Conservation (phyloP, 2,888 invertebrate species). For the Vandiemenella viatica region DNA sequence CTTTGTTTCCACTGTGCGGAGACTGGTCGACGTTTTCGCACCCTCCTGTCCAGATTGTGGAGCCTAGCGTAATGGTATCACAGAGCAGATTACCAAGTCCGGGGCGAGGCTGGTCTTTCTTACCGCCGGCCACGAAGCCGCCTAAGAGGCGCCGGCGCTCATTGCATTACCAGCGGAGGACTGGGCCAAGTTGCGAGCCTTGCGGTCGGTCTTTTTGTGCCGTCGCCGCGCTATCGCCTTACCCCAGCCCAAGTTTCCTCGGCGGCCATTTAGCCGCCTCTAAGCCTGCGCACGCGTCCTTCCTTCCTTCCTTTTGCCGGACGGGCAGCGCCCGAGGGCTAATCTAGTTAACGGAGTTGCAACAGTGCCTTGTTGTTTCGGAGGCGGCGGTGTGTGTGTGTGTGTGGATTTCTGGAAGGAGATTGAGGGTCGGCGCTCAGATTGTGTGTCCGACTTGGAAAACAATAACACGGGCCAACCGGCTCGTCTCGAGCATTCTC, state of each 20-base stretch:
- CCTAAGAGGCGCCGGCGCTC: background rate
- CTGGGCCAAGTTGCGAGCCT: background rate
- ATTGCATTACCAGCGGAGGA: background rate
- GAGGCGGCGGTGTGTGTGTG: background rate
- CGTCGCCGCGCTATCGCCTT: background rate
- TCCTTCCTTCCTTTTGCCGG: background rate
- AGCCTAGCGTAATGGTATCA: no score
- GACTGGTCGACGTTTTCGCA: no score
- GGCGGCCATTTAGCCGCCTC: background rate
- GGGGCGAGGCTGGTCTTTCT: no score
- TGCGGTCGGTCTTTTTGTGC: background rate
- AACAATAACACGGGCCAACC: background rate
- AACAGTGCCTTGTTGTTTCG: background rate
- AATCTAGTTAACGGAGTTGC: background rate
- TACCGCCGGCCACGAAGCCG: no score
- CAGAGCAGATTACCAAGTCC: no score
- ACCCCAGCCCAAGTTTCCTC: background rate
- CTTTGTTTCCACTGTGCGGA: no score
- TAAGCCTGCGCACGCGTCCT: background rate
- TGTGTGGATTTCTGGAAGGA: background rate
- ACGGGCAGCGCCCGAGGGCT: no score
- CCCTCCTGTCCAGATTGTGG: no score
- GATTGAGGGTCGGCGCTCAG: background rate
- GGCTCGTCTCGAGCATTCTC: background rate
- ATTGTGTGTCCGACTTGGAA: background rate